Percentiles rank a stretch among this genome's conserved stretches.
Conservation (phyloP, 2,797 vertebrate genomes). For the Sebastes melanostomus region DNA sequence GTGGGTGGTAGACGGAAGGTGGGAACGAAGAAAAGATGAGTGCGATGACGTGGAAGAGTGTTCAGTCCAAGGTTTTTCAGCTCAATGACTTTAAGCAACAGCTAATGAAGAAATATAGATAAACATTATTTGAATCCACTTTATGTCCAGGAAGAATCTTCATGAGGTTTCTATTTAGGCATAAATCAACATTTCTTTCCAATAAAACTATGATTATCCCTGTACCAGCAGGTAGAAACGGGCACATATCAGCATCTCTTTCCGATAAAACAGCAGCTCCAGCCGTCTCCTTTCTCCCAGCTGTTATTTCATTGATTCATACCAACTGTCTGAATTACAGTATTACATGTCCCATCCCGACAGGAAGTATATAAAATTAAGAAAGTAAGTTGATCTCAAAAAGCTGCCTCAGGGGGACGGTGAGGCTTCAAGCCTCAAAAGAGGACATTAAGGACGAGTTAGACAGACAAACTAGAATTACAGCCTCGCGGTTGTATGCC, state of each 20-base stretch:
- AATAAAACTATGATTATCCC: not conserved
- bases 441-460: not conserved
- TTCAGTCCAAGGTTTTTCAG: not conserved
- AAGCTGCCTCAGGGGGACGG: not conserved
- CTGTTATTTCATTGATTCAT: conserved; percentile 4
- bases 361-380: conserved; percentile 20
- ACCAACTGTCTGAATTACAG: not conserved
- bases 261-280: not conserved
- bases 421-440: not conserved
- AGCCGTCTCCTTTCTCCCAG: not conserved
- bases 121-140: not conserved
- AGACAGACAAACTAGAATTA: not conserved
- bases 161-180: not conserved
- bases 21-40: not conserved
- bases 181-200: not conserved
- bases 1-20: not conserved
- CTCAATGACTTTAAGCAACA: not conserved
- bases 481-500: too few relatives aligned
- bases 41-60: not conserved
- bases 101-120: not conserved
- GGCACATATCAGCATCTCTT: not conserved
- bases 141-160: not conserved
- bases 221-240: not conserved
- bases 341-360: not conserved
- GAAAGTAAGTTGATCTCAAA: conserved; percentile 33